Evolutionary conservation across 1,140 invertebrate genomes (phyloP), one percentile per base, ranked within the genome.

Genomic region (Conus ventricosus): DNA sequence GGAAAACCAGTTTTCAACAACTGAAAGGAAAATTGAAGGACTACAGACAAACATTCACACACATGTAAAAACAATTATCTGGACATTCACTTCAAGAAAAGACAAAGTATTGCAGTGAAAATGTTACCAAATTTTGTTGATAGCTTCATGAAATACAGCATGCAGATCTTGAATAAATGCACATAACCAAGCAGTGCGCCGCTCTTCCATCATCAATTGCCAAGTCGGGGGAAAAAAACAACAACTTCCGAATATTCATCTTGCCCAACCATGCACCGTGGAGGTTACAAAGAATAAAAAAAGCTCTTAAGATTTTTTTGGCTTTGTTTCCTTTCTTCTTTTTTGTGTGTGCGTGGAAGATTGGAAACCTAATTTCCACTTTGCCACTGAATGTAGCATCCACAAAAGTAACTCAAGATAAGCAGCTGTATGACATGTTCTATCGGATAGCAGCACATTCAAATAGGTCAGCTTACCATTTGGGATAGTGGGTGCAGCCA

Each of bases 401-500:
- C 67, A 71, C 23, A 67, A 85, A 3, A 11, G 10, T 6, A 80
- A 53, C 39, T 80, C 51, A 25, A 53, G 82, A 63, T 84, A 51
- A 67, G 57, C 75, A 75, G 85, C 85, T 87, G 85, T 87, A 87
- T 54, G 25, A 78, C 85, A 87, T 87, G 85, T 80, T 75, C 75
- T 87, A 87, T 87, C 53, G 76, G 71, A 76, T 53, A 53, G 85
- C 71, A 80, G 39, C 39, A 87, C n/a, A 23, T 51, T 60, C 54
- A n/a, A 67, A n/a, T 39, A 82, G 88, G 87, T 87, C 83, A 60
- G 87, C 97, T 97, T 97, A 99, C 98, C 98, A 96, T 98, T 98
- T 93, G 98, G 98, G 95, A 99, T 97, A 94, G 98, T 96, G 91
- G 97, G 97, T 94, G 98, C 97, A 90, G 93, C 91, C 90, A 94